Evolutionary conservation across 2,888 invertebrate species (phyloP).

Genomic region (Acanthosepion esculentum): DNA sequence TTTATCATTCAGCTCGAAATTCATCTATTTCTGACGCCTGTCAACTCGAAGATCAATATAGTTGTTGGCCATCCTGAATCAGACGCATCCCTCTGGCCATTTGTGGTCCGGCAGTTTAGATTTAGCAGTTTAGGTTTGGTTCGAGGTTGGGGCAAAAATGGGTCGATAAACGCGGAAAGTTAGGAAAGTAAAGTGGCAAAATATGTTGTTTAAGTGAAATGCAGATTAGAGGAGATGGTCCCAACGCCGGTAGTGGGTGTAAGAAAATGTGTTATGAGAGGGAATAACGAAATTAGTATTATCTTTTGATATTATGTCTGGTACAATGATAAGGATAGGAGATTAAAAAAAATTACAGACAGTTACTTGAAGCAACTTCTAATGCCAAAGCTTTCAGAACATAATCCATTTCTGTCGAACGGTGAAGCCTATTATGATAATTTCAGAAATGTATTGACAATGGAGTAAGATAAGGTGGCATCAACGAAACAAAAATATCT

Average conservation of each 20-base stretch:
- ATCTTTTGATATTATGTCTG: not conserved
- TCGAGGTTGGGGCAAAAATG: not conserved
- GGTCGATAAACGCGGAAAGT: not conserved
- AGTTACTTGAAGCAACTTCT: too few species aligned
- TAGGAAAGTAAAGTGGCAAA: not conserved
- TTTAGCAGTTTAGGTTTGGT: not conserved
- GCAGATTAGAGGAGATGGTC: not conserved
- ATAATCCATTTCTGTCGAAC: too few species aligned
- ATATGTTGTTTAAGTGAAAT: too few species aligned
- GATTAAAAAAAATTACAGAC: too few species aligned
- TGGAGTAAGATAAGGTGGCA: too few species aligned
- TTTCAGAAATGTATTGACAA: too few species aligned
- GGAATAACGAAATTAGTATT: not conserved
- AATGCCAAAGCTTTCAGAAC: too few species aligned
- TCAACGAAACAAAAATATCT: too few species aligned
- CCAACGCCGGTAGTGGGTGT: not conserved
- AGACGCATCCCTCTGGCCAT: not conserved
- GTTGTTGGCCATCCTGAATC: not conserved
- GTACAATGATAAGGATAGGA: not conserved
- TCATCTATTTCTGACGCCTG: conserved; percentile 33
- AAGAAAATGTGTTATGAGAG: too few species aligned
- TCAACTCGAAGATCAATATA: not conserved
- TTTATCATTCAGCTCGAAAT: conserved; percentile 22
- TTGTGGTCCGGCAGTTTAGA: not conserved
- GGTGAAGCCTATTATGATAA: too few species aligned